These are phyloP conservation scores for Melikaiella ostensackeni DNA, from an alignment of 2,888 invertebrate species.

Conservation along the genomic window DNA sequence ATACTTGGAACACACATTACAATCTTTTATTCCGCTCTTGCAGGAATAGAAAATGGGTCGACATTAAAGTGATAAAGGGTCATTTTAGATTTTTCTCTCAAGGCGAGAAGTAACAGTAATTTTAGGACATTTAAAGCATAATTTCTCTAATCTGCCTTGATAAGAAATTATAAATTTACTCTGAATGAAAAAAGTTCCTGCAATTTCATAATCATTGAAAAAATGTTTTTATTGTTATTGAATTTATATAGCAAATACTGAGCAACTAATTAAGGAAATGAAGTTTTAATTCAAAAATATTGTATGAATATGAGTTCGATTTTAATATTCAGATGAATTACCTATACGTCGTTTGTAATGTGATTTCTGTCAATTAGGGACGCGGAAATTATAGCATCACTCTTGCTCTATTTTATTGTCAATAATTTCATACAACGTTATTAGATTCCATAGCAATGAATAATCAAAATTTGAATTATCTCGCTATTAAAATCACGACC, in stretches of 20 bases:
- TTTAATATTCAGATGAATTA: conserved; percentile 21
- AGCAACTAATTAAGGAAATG: not conserved
- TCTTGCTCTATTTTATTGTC: not conserved
- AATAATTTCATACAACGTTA: not conserved
- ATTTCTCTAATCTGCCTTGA: not conserved
- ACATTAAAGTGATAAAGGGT: conserved; percentile 2
- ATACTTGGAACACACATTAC: conserved; percentile 11
- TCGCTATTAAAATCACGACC: not conserved
- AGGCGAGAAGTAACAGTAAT: not conserved
- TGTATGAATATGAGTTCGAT: not conserved
- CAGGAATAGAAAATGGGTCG: not conserved
- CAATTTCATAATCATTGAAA: not conserved
- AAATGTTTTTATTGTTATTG: not conserved
- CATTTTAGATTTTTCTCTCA: not conserved
- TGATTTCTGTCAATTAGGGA: conserved; percentile 1
- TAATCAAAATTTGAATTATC: conserved; percentile 6
- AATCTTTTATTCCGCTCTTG: not conserved
- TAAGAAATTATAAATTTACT: not conserved
- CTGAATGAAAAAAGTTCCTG: too few relatives aligned
- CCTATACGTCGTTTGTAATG: not conserved
- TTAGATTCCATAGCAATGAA: conserved; percentile 2
- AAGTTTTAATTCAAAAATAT: not conserved
- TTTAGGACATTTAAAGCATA: not conserved
- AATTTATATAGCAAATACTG: not conserved
- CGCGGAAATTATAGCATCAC: conserved; percentile 22